Evolutionary conservation across 1,140 invertebrate species (phyloP).

Genomic region (Araneus ventricosus): DNA sequence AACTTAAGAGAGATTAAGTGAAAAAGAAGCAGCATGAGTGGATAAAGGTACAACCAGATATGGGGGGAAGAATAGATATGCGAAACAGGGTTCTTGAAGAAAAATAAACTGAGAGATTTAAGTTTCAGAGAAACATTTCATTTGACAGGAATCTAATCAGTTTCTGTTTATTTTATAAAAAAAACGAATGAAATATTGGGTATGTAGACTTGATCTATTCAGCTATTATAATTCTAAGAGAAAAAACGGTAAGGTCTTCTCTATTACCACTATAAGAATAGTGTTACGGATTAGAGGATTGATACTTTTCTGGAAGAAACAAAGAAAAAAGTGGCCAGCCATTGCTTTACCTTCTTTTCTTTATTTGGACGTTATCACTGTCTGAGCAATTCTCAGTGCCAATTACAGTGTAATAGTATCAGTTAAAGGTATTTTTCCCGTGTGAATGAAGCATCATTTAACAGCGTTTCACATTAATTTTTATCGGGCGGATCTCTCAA

Average conservation of each 20-base stretch:
- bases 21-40: no score
- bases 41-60: no score
- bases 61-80: no score
- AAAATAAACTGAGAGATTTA: no score
- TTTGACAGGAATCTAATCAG: no score
- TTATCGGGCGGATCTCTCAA: not conserved
- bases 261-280: not conserved
- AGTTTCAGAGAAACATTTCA: no score
- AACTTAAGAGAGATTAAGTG: no score
- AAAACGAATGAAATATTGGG: no score
- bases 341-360: not conserved
- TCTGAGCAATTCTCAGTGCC: not conserved
- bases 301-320: not conserved
- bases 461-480: not conserved
- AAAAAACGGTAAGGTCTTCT: not conserved
- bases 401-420: conserved; percentile 16
- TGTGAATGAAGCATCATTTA: not conserved
- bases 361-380: conserved; percentile 9
- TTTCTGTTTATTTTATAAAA: no score
- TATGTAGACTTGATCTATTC: no score
- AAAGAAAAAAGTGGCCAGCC: not conserved
- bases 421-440: conserved; percentile 2
- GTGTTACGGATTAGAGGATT: not conserved
- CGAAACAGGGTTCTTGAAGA: no score
- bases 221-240: no score